Percentiles rank a stretch among this genome's conserved stretches.
Conservation (phyloP, 1,140 invertebrate species). For the Panulirus ornatus region DNA sequence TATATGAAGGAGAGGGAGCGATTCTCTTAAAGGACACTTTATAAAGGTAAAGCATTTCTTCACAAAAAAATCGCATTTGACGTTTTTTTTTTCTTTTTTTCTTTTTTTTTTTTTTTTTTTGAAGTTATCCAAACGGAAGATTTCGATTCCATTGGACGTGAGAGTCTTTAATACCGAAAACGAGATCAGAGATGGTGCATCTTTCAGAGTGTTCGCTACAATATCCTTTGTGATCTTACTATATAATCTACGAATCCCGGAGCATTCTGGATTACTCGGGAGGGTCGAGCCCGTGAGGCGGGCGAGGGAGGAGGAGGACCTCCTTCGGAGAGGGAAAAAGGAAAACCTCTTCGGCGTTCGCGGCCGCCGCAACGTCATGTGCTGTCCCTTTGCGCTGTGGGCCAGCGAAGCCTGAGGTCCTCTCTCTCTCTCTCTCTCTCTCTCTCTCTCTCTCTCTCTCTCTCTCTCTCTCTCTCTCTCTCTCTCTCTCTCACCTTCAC, state of each 20-base stretch:
- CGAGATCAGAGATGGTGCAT: not conserved
- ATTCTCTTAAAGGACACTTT: not conserved
- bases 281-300: too few species aligned
- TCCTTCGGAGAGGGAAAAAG: too few species aligned
- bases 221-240: not conserved
- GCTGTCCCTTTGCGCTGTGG: too few species aligned
- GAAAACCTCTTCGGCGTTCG: too few species aligned
- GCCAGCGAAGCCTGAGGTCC: not conserved
- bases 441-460: not conserved
- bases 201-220: not conserved
- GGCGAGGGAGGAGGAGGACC: too few species aligned
- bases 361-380: too few species aligned
- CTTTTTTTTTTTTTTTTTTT: constrained; percentile 1
- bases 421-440: not conserved
- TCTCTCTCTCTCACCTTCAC: not conserved
- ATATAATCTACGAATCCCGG: too few species aligned
- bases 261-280: not conserved
- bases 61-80: not conserved
- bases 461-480: not conserved
- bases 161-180: too few species aligned
- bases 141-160: too few species aligned
- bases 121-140: not conserved
- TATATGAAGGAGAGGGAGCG: constrained; percentile 54
- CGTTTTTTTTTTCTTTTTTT: not conserved
- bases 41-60: not conserved